These are phyloP conservation scores for Thereva unica DNA, from an alignment of 2,888 invertebrate species.

Conservation along the genomic window DNA sequence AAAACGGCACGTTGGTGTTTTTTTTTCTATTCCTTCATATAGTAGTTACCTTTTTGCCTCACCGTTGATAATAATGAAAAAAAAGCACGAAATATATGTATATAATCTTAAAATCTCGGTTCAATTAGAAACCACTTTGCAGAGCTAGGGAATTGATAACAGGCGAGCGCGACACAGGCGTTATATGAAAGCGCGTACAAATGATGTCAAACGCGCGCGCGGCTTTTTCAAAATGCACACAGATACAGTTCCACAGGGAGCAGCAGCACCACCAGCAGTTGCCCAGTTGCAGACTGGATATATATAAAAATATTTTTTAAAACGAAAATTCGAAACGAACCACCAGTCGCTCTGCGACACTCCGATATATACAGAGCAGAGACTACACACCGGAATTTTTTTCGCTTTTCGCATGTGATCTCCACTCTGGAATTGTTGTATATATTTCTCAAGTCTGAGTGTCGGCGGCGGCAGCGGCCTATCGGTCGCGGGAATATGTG, in stretches of 20 bases:
- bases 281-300: too few relatives aligned
- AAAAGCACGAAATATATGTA: background rate
- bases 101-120: conserved; percentile 13
- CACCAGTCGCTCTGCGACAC: too few relatives aligned
- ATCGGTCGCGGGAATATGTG: conserved; percentile 1
- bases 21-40: background rate
- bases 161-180: background rate
- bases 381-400: too few relatives aligned
- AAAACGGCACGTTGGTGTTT: too few relatives aligned
- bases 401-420: background rate
- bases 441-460: background rate
- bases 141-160: conserved; percentile 10
- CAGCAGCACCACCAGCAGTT: background rate
- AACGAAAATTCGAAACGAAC: too few relatives aligned
- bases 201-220: conserved; percentile 35
- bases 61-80: conserved; percentile 12
- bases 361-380: too few relatives aligned
- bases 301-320: too few relatives aligned
- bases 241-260: background rate
- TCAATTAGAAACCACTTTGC: conserved; percentile 16
- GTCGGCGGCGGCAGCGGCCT: background rate
- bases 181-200: conserved; percentile 23
- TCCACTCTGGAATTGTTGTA: background rate
- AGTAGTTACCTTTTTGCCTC: conserved; percentile 9
- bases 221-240: conserved; percentile 25